Conservation (phyloP, 2,113 vertebrate species). For the Phalacrocorax carbo region DNA sequence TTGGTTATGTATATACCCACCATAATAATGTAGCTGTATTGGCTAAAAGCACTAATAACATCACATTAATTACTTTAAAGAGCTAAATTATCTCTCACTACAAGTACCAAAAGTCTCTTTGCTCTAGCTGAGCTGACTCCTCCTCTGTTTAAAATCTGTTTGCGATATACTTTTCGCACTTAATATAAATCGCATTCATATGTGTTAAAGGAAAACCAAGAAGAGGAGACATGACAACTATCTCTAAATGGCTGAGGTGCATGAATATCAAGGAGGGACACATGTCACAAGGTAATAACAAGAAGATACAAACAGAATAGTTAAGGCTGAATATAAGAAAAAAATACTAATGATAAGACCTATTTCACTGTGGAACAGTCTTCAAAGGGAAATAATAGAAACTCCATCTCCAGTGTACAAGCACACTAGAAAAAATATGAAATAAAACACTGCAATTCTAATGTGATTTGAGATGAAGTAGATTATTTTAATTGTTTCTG, state of each 20-base stretch:
- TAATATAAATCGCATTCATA: not conserved
- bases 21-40: not conserved
- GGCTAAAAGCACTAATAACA: conserved; percentile 14
- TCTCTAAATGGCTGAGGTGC: not conserved
- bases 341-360: not conserved
- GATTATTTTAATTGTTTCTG: not conserved
- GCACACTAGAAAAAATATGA: not conserved
- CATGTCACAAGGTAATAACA: not conserved
- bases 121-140: not conserved
- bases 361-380: not conserved
- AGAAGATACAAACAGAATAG: not conserved
- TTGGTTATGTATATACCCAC: not conserved
- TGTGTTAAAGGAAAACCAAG: not conserved
- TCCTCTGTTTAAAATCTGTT: not conserved
- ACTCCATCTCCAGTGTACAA: not conserved
- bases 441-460: not conserved
- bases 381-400: not conserved
- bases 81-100: not conserved
- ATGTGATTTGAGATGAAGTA: not conserved
- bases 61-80: conserved; percentile 3
- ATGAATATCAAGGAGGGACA: not conserved
- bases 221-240: not conserved
- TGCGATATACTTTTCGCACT: not conserved
- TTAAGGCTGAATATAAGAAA: not conserved
- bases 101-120: not conserved